Evolutionary conservation across 2,888 invertebrate genomes (phyloP), one percentile per base, ranked within the genome.

Genomic region (Melanargia galathea): DNA sequence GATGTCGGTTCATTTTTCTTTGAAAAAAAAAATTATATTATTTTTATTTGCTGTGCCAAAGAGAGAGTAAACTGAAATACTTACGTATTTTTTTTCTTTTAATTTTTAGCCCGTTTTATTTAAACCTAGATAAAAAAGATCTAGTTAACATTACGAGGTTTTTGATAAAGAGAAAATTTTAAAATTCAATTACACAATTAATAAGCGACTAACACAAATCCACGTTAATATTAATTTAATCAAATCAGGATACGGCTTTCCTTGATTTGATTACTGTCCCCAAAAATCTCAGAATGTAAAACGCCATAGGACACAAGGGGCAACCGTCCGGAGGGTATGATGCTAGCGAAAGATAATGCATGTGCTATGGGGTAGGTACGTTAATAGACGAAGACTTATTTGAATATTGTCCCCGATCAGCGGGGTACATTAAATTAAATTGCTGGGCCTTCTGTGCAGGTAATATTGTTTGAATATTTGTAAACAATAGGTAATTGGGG

Each of bases 341-440:
- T 87, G 82, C 81, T 81, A 80, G 77, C 76, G 78, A 82, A 83
- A 87, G 88, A 90, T 88, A 90, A 90, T 84, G 76, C 82, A 83
- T 82, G 84, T 86, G 85, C 80, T 86, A 80, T 84, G 84, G 87
- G 88, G 84, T 79, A 78, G 88, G 84, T 79, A 78, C 77, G 82
- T 84, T 87, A 89, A 88, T 88, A 89, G 84, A 86, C 80, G 90
- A 90, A 90, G 80, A 87, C 90, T 86, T 89, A 90, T 91, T 91
- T 90, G 88, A 90, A 91, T 91, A 90, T 86, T 82, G 87, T 83
- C 80, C 83, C 78, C 80, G 79, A 87, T 83, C 82, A 79, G 79
- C 81, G 79, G 85, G 86, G 87, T 88, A 86, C 80, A 81, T 83
- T 75, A 84, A 88, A 90, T 90, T 88, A 89, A 90, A 89, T 84